These are phyloP conservation scores for Apodemus sylvaticus DNA, from an alignment of 2,113 vertebrate species.

Conservation along the genomic window DNA sequence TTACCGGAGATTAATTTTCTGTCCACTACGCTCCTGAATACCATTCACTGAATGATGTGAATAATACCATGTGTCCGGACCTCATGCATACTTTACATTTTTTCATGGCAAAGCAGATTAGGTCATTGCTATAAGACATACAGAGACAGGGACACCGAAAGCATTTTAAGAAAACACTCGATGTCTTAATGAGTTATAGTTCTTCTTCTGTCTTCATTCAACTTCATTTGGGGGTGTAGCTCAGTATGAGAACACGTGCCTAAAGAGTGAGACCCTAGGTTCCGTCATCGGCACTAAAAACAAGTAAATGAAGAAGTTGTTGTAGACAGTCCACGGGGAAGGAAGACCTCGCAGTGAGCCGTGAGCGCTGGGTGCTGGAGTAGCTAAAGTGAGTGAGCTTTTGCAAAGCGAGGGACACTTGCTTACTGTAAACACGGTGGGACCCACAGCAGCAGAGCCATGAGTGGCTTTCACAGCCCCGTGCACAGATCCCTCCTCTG, in stretches of 20 bases:
- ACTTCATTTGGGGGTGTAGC: not conserved
- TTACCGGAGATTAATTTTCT: not conserved
- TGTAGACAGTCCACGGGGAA: too few relatives aligned
- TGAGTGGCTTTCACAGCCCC: not conserved
- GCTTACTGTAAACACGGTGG: not conserved
- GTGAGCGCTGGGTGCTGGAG: too few relatives aligned
- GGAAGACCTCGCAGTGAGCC: not conserved
- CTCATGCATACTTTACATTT: not conserved
- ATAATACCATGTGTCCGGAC: not conserved
- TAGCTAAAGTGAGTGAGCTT: too few relatives aligned
- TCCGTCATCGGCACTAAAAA: not conserved
- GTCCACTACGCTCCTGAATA: not conserved
- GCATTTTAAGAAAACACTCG: conserved; percentile 6
- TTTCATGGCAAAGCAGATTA: conserved; percentile 51
- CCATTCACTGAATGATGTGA: not conserved
- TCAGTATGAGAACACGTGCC: not conserved
- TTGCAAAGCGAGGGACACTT: not conserved
- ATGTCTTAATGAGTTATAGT: not conserved
- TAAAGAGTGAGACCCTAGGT: not conserved
- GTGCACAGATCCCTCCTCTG: too few relatives aligned
- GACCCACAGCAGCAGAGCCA: not conserved
- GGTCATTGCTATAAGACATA: not conserved
- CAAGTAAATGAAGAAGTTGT: not conserved
- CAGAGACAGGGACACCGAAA: not conserved
- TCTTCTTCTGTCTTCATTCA: not conserved